These are phyloP conservation scores for Chrysolina americana DNA, from an alignment of 2,888 invertebrate genomes.

Conservation along the genomic window DNA sequence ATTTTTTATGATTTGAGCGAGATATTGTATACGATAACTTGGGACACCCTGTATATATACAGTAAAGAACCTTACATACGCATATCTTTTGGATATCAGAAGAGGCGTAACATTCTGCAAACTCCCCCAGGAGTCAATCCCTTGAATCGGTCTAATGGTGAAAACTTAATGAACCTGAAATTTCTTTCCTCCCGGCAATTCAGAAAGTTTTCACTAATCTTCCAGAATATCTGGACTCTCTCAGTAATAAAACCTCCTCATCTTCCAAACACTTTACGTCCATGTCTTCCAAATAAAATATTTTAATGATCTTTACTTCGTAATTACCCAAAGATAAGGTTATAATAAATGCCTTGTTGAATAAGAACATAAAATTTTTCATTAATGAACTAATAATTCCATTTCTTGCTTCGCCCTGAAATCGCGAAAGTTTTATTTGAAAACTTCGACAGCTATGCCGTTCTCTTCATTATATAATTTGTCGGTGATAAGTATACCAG, in stretches of 20 bases:
- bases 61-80: neutral
- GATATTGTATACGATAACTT: too few relatives aligned
- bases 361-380: constrained; percentile 46
- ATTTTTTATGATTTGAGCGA: too few relatives aligned
- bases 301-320: constrained; percentile 53
- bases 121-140: constrained; percentile 52
- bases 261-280: constrained; percentile 57
- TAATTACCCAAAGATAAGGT: constrained; percentile 52
- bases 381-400: constrained; percentile 43
- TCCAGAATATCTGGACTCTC: constrained; percentile 63
- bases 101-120: constrained; percentile 46
- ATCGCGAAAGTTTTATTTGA: constrained; percentile 46
- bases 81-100: constrained; percentile 11
- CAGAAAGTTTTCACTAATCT: constrained; percentile 65
- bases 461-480: constrained; percentile 38
- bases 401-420: constrained; percentile 40
- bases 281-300: constrained; percentile 56
- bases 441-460: constrained; percentile 45
- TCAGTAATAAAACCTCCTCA: constrained; percentile 61
- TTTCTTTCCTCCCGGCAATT: constrained; percentile 60
- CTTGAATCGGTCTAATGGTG: constrained; percentile 63
- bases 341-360: constrained; percentile 48
- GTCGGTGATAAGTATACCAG: constrained; percentile 30
- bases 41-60: too few relatives aligned
- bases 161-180: constrained; percentile 58